Evolutionary conservation across 30 jellyfish, hydroid and myxozoan species (phyloP), one percentile per base, ranked within the genome.

Genomic region (Aurelia aurita complex sp. Pacific): DNA sequence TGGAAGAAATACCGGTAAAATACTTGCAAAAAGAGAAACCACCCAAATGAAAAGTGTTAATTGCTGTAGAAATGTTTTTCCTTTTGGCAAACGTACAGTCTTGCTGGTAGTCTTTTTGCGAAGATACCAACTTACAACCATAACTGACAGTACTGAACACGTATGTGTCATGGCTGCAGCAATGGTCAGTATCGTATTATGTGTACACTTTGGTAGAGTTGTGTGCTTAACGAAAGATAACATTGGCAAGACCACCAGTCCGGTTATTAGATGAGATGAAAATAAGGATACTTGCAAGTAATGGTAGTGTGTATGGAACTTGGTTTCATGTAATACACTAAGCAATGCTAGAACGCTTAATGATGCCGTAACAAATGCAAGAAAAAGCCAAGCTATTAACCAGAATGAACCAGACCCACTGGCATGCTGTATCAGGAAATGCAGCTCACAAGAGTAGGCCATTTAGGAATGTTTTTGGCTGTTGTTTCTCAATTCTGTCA

Each of bases 81-180:
- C 36, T 23, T 61, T n/a, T 61, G 36, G 32, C 36, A 13, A 61
- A 15, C 32, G 3, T 2, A 3, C 36, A 61, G 4, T n/a, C 12
- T 2, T 61, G 32, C 70, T 61, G 33, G 32, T 17, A 61, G 70
- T 46, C 57, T 46, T 46, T 46, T 46, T 46, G 57, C 12, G 36
- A 61, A 61, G 11, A 61, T 61, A 17, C 70, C 70, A 61, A 11
- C 70, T 61, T 11, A 61, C 13, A n/a, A 61, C 70, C 70, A 61
- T 61, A 17, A 61, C 15, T 17, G 70, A 17, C 36, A 23, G 36
- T 61, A 61, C 70, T 17, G 70, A 61, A n/a, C 36, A n/a, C 4
- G 13, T 17, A 23, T 61, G 70, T 6, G 70, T 17, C 70, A 61
- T 61, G 70, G 70, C 70, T 61, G 70, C 70, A 3, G 70, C 32